These are phyloP conservation scores for Phorcus lineatus DNA, from an alignment of 2,888 invertebrate genomes.

Conservation along the genomic window DNA sequence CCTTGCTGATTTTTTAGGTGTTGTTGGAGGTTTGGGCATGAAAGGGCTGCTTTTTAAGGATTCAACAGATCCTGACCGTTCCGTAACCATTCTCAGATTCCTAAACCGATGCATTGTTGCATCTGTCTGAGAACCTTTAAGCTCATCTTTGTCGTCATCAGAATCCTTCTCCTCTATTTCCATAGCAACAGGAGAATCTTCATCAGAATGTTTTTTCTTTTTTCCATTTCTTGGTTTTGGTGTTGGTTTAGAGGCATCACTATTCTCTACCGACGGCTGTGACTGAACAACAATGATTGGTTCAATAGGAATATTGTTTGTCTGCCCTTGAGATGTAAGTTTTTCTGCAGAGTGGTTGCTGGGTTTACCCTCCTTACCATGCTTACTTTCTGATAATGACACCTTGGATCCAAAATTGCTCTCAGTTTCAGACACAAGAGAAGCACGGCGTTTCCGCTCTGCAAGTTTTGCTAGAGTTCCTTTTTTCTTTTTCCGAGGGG, in stretches of 20 bases:
- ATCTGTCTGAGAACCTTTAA: conserved; percentile 50
- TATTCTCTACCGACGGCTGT: not conserved
- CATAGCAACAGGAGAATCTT: conserved; percentile 24
- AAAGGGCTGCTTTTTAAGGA: conserved; percentile 61
- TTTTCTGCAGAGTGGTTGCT: not conserved
- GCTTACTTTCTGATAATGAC: conserved; percentile 42
- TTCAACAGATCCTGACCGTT: conserved; percentile 53
- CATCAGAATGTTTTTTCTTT: conserved; percentile 1
- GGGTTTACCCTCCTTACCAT: conserved; percentile 9
- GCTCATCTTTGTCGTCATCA: conserved; percentile 35
- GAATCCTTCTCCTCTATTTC: conserved; percentile 47
- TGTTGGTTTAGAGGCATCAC: conserved; percentile 3
- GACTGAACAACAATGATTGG: not conserved
- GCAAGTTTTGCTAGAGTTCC: conserved; percentile 64
- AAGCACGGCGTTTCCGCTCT: conserved; percentile 51
- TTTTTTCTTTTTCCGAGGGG: conserved; percentile 55
- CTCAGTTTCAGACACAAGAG: conserved; percentile 46
- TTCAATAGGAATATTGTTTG: not conserved
- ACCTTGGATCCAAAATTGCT: conserved; percentile 59
- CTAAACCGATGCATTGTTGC: conserved; percentile 57
- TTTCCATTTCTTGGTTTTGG: conserved; percentile 28
- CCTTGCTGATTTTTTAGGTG: conserved; percentile 38
- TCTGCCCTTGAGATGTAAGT: not conserved
- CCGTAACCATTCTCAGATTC: conserved; percentile 59
- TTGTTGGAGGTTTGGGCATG: conserved; percentile 65